phyloP scores from a whole-genome alignment of 2,888 invertebrate genomes.

The Folsomia candida region DNA sequence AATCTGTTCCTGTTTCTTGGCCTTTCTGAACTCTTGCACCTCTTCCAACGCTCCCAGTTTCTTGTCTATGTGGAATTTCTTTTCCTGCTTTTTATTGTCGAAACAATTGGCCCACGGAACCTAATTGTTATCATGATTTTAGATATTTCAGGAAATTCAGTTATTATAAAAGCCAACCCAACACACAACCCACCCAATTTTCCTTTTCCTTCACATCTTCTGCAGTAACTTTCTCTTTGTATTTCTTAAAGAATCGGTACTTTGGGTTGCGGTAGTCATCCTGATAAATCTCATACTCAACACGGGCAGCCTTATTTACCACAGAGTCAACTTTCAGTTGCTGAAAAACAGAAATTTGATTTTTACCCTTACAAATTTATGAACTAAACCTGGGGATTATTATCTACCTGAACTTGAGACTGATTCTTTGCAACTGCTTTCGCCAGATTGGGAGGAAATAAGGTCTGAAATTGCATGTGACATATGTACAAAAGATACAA shows the following conservation, averaged over 20 bases:
- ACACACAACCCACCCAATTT: constrained; percentile 23
- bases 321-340: neutral
- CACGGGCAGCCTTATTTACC: constrained; percentile 26
- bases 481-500: neutral
- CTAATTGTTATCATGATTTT: no score
- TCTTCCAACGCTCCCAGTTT: constrained; percentile 11
- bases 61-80: constrained; percentile 15
- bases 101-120: constrained; percentile 30
- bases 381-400: no score
- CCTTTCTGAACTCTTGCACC: constrained; percentile 7
- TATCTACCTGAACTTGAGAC: neutral
- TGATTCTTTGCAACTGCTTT: constrained; percentile 7
- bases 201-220: constrained; percentile 20
- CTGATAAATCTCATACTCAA: constrained; percentile 36
- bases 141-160: no score
- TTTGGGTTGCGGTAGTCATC: constrained; percentile 34
- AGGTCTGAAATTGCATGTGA: neutral
- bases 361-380: no score
- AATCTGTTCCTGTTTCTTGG: constrained; percentile 11
- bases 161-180: no score
- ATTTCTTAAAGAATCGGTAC: constrained; percentile 28
- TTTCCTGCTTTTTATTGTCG: constrained; percentile 23
- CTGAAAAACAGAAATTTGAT: no score
- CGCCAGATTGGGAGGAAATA: constrained; percentile 3
- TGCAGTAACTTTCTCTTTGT: constrained; percentile 22